Base-by-base conservation (phyloP, 2,888 invertebrate species). In the Formica aserva region DNA sequence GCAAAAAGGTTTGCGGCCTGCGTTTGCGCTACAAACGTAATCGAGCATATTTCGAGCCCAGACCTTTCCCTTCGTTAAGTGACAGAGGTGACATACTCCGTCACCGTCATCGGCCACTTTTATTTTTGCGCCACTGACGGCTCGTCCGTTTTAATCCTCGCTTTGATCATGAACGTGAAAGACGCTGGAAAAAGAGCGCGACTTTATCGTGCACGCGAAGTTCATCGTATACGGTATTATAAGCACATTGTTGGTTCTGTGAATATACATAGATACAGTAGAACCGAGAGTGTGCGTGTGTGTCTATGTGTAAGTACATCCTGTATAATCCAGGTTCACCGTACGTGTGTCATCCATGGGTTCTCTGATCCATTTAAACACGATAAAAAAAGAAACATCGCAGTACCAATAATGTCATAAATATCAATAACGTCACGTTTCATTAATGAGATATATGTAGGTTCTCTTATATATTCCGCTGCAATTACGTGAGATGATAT, bases 1-100 rank as follows among this genome's bases (percentile, higher is more conserved):
- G 84, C 88, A 89, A 89, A 89, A 89, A 89, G 89, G 77, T 80
- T 35, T 35, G 77, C 83, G 60, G 80, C 85, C 86, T 81, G 83
- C 89, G 83, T 89, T 87, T 63, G 80, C 38, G 67, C 65, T 74
- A 83, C 81, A 62, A 89, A 89, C 82, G 89, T 89, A 89, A 84
- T 89, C 89, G 78, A 83, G 67, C 86, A 84, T 86, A 81, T 62
- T 86, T 84, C 78, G 63, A 74, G 67, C 72, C 52, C 82, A 76
- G 60, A 77, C 85, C 82, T 81, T 80, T 86, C 67, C 86, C 86
- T 83, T 83, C 82, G 81, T 83, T 71, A 57, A 57, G n/a, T 35
- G 22, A 72, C n/a, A 52, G 57, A 69, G 57, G 45, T 45, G 71
- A 45, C 69, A 35, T 45, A 45, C 45, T n/a, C 26, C 81, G 63